Base-by-base conservation (phyloP, 1,140 invertebrate species). In the Drosophila sp. region DNA sequence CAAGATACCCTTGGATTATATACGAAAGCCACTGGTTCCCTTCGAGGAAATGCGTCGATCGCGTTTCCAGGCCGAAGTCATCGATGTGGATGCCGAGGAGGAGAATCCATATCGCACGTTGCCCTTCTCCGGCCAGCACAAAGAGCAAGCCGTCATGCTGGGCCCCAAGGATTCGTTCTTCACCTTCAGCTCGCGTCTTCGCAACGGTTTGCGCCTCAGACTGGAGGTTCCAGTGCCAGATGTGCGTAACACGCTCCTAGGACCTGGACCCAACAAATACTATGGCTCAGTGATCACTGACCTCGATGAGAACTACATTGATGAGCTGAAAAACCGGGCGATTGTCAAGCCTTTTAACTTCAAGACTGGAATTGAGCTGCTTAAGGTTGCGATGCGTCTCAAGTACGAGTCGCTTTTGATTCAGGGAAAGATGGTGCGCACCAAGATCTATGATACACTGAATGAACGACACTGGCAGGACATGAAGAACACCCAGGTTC, bases 331-430 rank as follows among this genome's bases (percentile, higher is more conserved):
- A 25, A 91, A 75, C n/a, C 80, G 87, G 0, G 87, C 91, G 2
- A 72, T 76, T 0, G 51, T 91, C 0, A 90, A 89, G 6, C 29
- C 63, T 0, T 91, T 92, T 14, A 90, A 90, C 9, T 90, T 89
- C 18, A 92, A 91, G 58, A 81, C 86, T 0, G 76, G 77, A 48
- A 61, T 76, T 0, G 64, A 78, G 5, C 54, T 91, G 0, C 58
- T 91, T 0, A 92, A 91, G 48, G 76, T 80, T 7, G 89, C 87
- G 0, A 72, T 91, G 79, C 75, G 91, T 0, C 58, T 90, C 2
- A 92, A 92, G 57, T 92, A 89, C 13, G 90, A 92, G 34, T 91
- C 90, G 0, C 57, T 91, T 41, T 25, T 91, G 2, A 91, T 91
- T 5, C 90, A 91, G 32, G 90, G 83, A 2, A 75, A 90, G 54